These are phyloP conservation scores for Epinephelus awoara DNA, from an alignment of 2,797 vertebrate genomes.

Conservation along the genomic window DNA sequence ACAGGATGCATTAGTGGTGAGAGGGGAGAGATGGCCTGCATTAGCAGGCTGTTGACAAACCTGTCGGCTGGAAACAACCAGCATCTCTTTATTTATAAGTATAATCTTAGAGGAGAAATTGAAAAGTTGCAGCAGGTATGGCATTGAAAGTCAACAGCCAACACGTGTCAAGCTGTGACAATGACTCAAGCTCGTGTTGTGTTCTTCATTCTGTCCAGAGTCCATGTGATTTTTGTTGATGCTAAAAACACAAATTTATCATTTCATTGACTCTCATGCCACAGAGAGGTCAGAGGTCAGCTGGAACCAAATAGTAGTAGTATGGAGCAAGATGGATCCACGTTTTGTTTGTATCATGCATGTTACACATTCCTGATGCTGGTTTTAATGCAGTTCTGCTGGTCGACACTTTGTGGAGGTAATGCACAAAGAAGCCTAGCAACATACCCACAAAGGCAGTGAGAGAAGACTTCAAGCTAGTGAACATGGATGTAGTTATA, in stretches of 20 bases:
- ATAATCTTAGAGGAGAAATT: slow-evolving; percentile 26
- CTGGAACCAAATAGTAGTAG: background rate
- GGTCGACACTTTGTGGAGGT: too few species aligned
- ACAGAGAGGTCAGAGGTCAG: slow-evolving; percentile 11
- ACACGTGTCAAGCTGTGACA: background rate
- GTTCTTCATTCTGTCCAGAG: background rate
- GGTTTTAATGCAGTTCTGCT: too few species aligned
- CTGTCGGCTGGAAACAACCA: slow-evolving; percentile 41
- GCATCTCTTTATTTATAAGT: slow-evolving; percentile 34
- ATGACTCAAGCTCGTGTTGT: background rate
- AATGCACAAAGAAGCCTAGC: too few species aligned
- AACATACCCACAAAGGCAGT: too few species aligned
- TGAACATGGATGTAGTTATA: too few species aligned
- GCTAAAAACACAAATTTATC: background rate
- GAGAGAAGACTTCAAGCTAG: too few species aligned
- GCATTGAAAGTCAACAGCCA: slow-evolving; percentile 2
- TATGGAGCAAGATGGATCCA: background rate
- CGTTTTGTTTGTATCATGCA: background rate
- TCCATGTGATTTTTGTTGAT: background rate
- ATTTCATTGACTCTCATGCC: slow-evolving; percentile 9
- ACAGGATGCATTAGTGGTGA: slow-evolving; percentile 80
- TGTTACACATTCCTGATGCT: background rate
- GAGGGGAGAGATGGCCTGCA: slow-evolving; percentile 57
- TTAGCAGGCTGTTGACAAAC: slow-evolving; percentile 69
- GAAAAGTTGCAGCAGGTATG: slow-evolving; percentile 14